Conservation (phyloP, 2,888 invertebrate species). For the Lycophotia porphyrea region DNA sequence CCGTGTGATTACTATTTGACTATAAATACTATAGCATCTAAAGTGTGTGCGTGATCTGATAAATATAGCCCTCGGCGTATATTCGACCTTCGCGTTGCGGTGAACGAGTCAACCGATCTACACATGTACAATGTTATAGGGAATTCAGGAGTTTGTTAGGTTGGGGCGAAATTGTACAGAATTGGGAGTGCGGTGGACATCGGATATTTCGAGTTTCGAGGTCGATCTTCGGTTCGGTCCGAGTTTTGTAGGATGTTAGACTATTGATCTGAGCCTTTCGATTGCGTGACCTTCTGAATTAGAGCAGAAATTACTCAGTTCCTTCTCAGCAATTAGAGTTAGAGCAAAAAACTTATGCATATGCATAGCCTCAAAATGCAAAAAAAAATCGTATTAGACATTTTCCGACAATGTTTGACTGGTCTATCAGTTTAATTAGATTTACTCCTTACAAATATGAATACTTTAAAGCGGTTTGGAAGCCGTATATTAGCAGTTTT, state of each 20-base stretch:
- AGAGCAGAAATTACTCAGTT: conserved; percentile 6
- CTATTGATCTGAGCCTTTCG: neutral
- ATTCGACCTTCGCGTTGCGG: conserved; percentile 72
- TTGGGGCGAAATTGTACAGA: conserved; percentile 34
- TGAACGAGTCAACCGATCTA: conserved; percentile 65
- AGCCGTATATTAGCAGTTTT: neutral
- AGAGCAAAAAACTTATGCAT: neutral
- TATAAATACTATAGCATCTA: conserved; percentile 56
- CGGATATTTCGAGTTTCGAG: conserved; percentile 31
- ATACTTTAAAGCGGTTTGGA: neutral
- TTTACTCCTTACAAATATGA: neutral
- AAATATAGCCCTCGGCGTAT: conserved; percentile 68
- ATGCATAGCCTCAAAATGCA: neutral
- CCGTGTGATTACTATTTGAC: conserved; percentile 34
- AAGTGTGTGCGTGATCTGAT: conserved; percentile 59
- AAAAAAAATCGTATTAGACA: neutral
- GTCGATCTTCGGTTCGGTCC: neutral
- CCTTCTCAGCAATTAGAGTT: conserved; percentile 2
- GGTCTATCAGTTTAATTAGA: neutral
- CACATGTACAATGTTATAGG: conserved; percentile 45
- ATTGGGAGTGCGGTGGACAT: conserved; percentile 2
- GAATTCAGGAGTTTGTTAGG: conserved; percentile 54
- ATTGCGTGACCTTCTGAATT: conserved; percentile 17
- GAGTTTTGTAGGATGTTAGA: neutral
- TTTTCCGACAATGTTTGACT: conserved; percentile 1